Evolutionary conservation across 1,140 invertebrate species (phyloP).

Genomic region (Pachypeltis micranthus): DNA sequence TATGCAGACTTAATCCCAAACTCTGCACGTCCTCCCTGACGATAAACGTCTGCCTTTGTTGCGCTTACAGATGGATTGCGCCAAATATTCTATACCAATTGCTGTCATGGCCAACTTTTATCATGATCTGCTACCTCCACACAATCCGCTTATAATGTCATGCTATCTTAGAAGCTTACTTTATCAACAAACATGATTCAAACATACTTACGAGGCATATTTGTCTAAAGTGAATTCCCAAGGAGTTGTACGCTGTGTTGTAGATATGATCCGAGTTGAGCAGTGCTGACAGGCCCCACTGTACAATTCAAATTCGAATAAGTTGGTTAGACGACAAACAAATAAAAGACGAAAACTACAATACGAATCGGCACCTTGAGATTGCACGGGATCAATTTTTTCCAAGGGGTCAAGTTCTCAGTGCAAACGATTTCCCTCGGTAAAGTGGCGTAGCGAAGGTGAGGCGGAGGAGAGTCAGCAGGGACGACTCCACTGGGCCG

Average conservation of each 20-base stretch:
- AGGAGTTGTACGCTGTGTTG: constrained; percentile 86
- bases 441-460: constrained; percentile 71
- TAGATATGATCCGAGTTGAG: constrained; percentile 85
- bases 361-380: constrained; percentile 43
- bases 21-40: too few species aligned
- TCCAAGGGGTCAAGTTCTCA: constrained; percentile 97
- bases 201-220: constrained; percentile 51
- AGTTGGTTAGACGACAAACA: background rate
- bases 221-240: constrained; percentile 72
- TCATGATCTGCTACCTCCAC: too few species aligned
- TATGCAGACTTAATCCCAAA: too few species aligned
- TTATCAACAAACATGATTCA: background rate
- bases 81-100: too few species aligned
- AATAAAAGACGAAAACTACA: background rate
- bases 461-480: constrained; percentile 38
- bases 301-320: constrained; percentile 23
- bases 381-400: constrained; percentile 88
- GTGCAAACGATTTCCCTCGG: constrained; percentile 95
- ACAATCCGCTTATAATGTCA: too few species aligned
- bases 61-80: too few species aligned
- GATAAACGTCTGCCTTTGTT: too few species aligned
- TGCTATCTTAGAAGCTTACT: too few species aligned
- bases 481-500: constrained; percentile 56
- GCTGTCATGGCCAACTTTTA: too few species aligned
- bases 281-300: constrained; percentile 69